Conservation (phyloP, 2,888 invertebrate species). For the Acleris holmiana region DNA sequence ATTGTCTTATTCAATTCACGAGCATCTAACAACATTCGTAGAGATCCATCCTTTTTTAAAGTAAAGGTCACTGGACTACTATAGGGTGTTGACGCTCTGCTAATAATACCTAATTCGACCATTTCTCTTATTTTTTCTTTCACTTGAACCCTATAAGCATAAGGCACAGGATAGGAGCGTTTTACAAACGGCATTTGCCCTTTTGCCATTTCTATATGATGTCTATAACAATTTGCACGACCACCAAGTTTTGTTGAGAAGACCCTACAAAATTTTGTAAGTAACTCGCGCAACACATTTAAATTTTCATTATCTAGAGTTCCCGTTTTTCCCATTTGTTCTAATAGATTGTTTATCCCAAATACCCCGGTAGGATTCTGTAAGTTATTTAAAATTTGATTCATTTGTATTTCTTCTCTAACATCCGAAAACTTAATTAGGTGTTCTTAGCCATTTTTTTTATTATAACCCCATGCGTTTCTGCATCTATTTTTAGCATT, state of each 20-base stretch:
- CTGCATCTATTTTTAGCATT: neutral
- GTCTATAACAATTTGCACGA: constrained; percentile 38
- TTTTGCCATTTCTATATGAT: constrained; percentile 38
- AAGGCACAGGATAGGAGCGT: constrained; percentile 42
- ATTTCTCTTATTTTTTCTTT: constrained; percentile 40
- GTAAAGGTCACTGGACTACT: constrained; percentile 22
- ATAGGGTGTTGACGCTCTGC: constrained; percentile 4
- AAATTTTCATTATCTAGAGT: neutral
- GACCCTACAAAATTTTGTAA: constrained; percentile 26
- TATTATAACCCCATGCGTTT: neutral
- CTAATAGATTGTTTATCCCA: too few relatives aligned
- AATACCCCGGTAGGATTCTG: too few relatives aligned
- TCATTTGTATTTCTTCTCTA: too few relatives aligned
- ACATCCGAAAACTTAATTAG: neutral
- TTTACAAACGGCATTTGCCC: constrained; percentile 38
- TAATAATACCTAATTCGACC: constrained; percentile 25
- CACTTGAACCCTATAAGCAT: constrained; percentile 41
- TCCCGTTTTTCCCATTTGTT: too few relatives aligned
- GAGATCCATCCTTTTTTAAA: constrained; percentile 6
- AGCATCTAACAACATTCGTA: constrained; percentile 10
- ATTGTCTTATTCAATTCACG: constrained; percentile 8
- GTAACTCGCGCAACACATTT: neutral
- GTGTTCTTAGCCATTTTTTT: neutral
- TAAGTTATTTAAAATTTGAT: too few relatives aligned
- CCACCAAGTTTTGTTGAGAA: too few relatives aligned